Base-by-base conservation (phyloP, 2,888 invertebrate species). In the Hirtodrosophila confusa region DNA sequence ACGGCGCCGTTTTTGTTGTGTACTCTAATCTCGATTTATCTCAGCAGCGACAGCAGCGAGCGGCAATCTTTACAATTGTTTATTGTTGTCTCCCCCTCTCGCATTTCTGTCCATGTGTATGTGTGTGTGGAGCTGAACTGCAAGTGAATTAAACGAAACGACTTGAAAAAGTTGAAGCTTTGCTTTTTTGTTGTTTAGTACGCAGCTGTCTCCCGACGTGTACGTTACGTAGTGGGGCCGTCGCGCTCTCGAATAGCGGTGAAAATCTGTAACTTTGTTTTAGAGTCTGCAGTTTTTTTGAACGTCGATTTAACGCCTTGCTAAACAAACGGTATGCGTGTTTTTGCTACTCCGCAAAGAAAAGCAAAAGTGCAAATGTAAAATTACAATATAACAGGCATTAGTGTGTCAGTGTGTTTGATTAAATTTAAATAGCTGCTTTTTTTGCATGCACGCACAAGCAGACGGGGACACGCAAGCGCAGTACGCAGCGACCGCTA, bases 81-180 rank as follows among this genome's bases (percentile, higher is more conserved):
- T 77, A 65, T 82, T 70, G 66, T 70, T 67, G 68, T 56, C 48
- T 69, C 64, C 60, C 49, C 56, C 57, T 63, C 78, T 60, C 56
- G 39, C 58, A 45, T 27, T 10, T 58, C 37, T 23, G 36, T 24
- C 11, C 27, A 29, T 56, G 44, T 24, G 56, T 40, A 36, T 41
- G 50, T 39, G 48, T 48, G 45, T 67, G 47, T 65, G 65, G 44
- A 62, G 61, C 69, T 69, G 31, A 70, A 65, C 74, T 83, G 76
- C 70, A 76, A 74, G 80, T 86, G 80, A 83, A 85, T 86, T 75
- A 80, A 80, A 73, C 85, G 85, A 85, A 85, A 75, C 77, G 80
- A 74, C 88, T 87, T 86, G 79, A 80, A 87, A 79, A 79, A 73
- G 79, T 80, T 79, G 73, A 69, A 75, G 77, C 77, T 75, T 68